A percentile compares a stretch with the other conserved stretches of the same genome.
Conservation (phyloP, 2,797 vertebrate species). For the Eupleurogrammus muticus region DNA sequence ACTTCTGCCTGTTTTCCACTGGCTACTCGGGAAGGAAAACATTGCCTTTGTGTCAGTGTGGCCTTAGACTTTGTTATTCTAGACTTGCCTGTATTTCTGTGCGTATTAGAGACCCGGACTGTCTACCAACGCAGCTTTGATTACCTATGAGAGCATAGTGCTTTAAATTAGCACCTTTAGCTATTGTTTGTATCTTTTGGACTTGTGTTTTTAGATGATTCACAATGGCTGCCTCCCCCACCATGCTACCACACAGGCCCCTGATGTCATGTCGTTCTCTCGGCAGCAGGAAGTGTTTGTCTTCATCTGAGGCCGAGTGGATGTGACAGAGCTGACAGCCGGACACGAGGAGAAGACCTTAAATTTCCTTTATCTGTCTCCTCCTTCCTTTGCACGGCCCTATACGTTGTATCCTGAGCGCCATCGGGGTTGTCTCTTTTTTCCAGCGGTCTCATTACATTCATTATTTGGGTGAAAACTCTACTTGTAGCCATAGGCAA, state of each 20-base stretch:
- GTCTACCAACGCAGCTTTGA: conserved; percentile 23
- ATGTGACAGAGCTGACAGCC: conserved; percentile 57
- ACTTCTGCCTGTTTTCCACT: conserved; percentile 33
- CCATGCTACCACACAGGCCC: conserved; percentile 19
- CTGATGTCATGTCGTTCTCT: conserved; percentile 61
- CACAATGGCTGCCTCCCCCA: neutral
- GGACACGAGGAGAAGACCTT: conserved; percentile 53
- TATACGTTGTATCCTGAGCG: neutral
- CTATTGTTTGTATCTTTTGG: neutral
- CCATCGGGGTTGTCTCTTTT: conserved; percentile 3
- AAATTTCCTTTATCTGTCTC: conserved; percentile 57
- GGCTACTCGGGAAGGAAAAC: conserved; percentile 26
- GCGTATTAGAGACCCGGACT: neutral
- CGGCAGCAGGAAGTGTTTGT: conserved; percentile 65
- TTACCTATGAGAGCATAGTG: neutral
- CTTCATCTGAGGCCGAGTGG: conserved; percentile 53
- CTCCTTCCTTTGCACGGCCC: conserved; percentile 28
- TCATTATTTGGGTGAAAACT: neutral
- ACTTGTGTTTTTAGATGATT: neutral
- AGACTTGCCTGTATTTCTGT: neutral
- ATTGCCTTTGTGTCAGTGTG: conserved; percentile 19
- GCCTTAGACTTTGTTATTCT: conserved; percentile 32
- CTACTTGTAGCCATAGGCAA: too few relatives aligned
- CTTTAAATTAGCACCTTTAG: conserved; percentile 20
- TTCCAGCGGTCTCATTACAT: neutral